Evolutionary conservation across 2,113 vertebrate species (phyloP).

Genomic region (Australoheros scitulus): DNA sequence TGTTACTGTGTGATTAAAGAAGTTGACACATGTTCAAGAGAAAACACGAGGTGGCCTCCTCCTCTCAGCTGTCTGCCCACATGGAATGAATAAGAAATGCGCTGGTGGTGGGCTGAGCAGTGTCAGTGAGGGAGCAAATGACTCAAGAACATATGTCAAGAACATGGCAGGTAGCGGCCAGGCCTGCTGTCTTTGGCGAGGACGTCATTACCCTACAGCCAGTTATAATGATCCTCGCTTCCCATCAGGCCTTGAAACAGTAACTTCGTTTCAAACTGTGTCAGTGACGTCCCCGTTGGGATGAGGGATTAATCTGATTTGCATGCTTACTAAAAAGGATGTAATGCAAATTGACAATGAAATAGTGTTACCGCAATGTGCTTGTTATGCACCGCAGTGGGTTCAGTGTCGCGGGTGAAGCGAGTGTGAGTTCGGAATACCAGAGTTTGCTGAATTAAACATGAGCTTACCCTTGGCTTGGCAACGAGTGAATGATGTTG

Average conservation of each 20-base stretch:
- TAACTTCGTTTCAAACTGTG: constrained; percentile 31
- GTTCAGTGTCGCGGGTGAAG: constrained; percentile 28
- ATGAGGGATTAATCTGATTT: constrained; percentile 60
- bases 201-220: constrained; percentile 19
- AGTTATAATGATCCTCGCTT: constrained; percentile 23
- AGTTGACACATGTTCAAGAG: constrained; percentile 33
- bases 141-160: constrained; percentile 19
- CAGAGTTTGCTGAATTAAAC: constrained; percentile 70
- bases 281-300: constrained; percentile 3
- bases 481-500: constrained; percentile 56
- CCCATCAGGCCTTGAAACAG: constrained; percentile 15
- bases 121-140: constrained; percentile 31
- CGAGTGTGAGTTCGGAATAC: constrained; percentile 43
- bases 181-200: constrained; percentile 19
- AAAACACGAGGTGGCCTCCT: constrained; percentile 16
- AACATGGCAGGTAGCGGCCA: constrained; percentile 27
- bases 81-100: constrained; percentile 54
- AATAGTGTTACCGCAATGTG: constrained; percentile 29
- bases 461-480: constrained; percentile 68
- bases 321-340: constrained; percentile 61
- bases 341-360: constrained; percentile 60
- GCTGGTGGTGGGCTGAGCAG: constrained; percentile 50
- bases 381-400: constrained; percentile 35
- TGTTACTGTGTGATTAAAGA: constrained; percentile 32
- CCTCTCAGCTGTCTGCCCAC: constrained; percentile 37